Base-by-base conservation (phyloP, 2,113 vertebrate genomes). In the Peucedramus taeniatus region DNA sequence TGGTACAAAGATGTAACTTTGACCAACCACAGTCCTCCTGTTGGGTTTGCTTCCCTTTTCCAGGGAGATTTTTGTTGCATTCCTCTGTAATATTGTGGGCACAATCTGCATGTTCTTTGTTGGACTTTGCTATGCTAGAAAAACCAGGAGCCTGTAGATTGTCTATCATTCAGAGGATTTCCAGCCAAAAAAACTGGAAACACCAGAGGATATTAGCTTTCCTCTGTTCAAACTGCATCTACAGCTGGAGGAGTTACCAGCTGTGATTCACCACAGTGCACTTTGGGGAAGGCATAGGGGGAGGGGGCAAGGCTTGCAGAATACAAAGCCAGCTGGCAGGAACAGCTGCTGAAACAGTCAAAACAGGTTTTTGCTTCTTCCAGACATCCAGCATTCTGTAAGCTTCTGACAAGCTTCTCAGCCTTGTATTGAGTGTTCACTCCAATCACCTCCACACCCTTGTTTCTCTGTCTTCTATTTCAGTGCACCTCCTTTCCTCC, bases 341-440 rank as follows among this genome's bases (percentile, higher is more conserved):
- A 97, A 70, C 93, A 97, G 93, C 88, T 94, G 91, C 56, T 49
- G 42, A 78, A 95, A 81, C 60, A 91, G 72, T 84, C 80, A 89
- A 81, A 89, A 47, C 27, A 83, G 50, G 10, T 3, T n/a, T 78
- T 91, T 40, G 24, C 30, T 76, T 79, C 68, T 50, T 13, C 71
- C 79, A 90, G 59, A 90, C n/a, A 57, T 85, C 20, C 77, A 93
- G 74, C 47, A 35, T 28, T 76, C 50, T 21, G 10, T 40, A 47
- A 59, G 47, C 54, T 81, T 86, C 56, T 66, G 35, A 80, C 4
- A 5, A 72, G 10, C 45, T 83, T 83, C 88, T 85, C 44, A 71
- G 76, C 22, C 42, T 77, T 44, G 35, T 54, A 19, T 7, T 22
- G 50, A 70, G 9, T 74, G 13, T 13, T 94, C 39, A 13, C 40